Percentiles rank a stretch among this genome's conserved stretches.
These are phyloP conservation scores for Onychomys leucogaster DNA, from an alignment of 2,797 vertebrate genomes.

Conservation along the genomic window DNA sequence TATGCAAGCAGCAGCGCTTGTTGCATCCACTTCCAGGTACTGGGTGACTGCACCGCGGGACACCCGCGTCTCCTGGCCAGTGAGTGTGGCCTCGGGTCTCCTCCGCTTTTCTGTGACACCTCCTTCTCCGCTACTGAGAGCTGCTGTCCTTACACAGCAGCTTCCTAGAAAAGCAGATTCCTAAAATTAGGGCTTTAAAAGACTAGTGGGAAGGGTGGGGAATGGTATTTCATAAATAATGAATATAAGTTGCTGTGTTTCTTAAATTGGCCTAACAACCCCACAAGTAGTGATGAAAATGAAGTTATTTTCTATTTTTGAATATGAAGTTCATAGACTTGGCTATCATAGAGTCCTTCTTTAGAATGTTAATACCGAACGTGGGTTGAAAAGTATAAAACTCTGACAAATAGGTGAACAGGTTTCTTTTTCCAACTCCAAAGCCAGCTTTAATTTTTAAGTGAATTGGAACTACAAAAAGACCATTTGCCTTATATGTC, in stretches of 20 bases:
- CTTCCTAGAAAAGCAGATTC: neutral
- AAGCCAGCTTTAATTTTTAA: too few relatives aligned
- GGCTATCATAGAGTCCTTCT: neutral
- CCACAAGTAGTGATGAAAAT: neutral
- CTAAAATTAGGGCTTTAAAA: slow-evolving; percentile 11
- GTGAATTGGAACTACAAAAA: too few relatives aligned
- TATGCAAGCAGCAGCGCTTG: neutral
- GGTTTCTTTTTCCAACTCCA: too few relatives aligned
- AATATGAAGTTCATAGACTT: neutral
- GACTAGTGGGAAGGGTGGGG: neutral
- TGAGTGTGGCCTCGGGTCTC: neutral
- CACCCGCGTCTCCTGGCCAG: neutral
- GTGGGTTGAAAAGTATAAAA: neutral
- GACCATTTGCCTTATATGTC: too few relatives aligned
- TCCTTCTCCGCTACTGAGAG: neutral
- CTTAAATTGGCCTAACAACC: neutral
- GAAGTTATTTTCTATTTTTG: neutral
- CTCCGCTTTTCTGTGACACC: neutral
- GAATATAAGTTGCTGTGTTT: neutral
- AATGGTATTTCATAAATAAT: neutral
- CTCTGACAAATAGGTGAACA: neutral
- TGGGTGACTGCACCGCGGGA: neutral
- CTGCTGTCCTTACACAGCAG: neutral
- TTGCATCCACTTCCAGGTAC: neutral
- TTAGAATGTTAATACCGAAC: neutral